A percentile compares a stretch with the other conserved stretches of the same genome.
Evolutionary conservation across 1,140 invertebrate genomes (phyloP).

Genomic region (Diuraphis noxia): DNA sequence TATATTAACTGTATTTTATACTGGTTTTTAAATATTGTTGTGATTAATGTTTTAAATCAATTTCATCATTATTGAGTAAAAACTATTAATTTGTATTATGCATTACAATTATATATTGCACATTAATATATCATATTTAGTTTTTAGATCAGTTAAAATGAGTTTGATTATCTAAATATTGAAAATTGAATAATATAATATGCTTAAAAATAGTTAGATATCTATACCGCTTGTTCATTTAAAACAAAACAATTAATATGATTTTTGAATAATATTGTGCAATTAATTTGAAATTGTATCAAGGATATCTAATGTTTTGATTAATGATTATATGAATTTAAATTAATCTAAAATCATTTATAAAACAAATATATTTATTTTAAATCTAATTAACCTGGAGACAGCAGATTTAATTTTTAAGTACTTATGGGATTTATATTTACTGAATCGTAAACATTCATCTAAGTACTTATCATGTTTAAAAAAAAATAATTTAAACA

Average conservation of each 20-base stretch:
- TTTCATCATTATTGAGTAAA: too few species aligned
- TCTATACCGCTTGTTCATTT: neutral
- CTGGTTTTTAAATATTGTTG: neutral
- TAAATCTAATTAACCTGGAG: neutral
- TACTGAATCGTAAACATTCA: neutral
- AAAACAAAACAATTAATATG: neutral
- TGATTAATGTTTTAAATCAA: neutral
- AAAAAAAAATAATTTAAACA: neutral
- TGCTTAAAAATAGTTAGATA: neutral
- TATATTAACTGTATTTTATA: too few species aligned
- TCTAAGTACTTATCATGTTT: neutral
- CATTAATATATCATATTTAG: neutral
- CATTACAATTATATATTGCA: neutral
- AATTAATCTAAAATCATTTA: neutral
- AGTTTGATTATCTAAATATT: neutral
- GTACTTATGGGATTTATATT: neutral
- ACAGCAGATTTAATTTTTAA: neutral
- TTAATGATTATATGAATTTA: neutral
- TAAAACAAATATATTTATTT: neutral
- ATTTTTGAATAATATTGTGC: neutral
- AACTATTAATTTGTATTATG: neutral
- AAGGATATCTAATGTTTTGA: neutral
- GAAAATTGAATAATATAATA: neutral
- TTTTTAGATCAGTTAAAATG: neutral
- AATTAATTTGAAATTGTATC: neutral